Base-by-base conservation (phyloP, 1,140 invertebrate species). In the Atta texana region DNA sequence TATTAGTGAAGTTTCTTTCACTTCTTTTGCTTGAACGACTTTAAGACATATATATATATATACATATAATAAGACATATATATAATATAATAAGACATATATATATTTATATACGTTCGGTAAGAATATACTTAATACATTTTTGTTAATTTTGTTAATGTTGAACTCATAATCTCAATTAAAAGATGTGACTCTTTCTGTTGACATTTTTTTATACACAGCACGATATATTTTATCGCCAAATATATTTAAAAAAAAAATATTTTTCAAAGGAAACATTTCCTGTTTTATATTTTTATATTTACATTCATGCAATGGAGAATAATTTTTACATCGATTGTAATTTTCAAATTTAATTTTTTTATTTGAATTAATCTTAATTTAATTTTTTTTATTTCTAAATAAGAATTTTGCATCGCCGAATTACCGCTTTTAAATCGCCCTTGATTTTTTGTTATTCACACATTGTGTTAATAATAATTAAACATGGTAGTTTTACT, bases 291-390 rank as follows among this genome's bases (percentile, higher is more conserved):
- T 28, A 31, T 31, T 31, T 31, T 31, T 6, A 31, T 31, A 31
- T 31, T 31, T 31, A 51, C 10, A 18, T 28, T 24, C n/a, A 18
- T n/a, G 49, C 7, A 31, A 7, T 31, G 16, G 8, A 55, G 16
- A 57, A 53, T 39, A 57, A 76, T 57, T 61, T 76, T 61, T 44
- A 76, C 55, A 18, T 59, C 3, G 6, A 44, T 76, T 61, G 14
- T 16, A 61, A 7, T 21, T 18, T 24, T 44, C 21, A 3, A 39
- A 63, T 10, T 1, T 75, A 44, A 44, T 44, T 44, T 44, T 44
- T 10, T 10, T 1, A 44, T 44, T 44, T 44, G 0, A 44, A 44
- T 44, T 44, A 44, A 44, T 44, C 0, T 44, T 10, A 44, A 44
- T 44, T 31, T n/a, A n/a, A 75, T 14, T 24, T 16, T 16, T 75